Conservation (phyloP, 1,140 invertebrate genomes). For the Nasonia vitripennis region DNA sequence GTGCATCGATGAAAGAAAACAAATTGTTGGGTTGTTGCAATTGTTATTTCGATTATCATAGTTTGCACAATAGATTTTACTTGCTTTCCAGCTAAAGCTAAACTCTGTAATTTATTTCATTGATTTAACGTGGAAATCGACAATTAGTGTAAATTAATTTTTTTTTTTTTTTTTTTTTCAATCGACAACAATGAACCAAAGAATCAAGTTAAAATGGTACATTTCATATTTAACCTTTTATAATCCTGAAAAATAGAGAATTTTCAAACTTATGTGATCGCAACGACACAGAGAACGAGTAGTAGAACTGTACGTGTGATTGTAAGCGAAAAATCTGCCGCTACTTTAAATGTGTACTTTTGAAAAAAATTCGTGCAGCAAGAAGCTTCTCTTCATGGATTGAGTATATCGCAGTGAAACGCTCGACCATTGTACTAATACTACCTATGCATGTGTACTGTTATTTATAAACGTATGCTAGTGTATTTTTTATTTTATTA, state of each 20-base stretch:
- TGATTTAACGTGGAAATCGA: not conserved
- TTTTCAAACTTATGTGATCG: not conserved
- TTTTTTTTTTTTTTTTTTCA: not conserved
- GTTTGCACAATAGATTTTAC: not conserved
- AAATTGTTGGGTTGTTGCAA: not conserved
- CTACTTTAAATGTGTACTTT: not conserved
- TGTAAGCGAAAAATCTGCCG: not conserved
- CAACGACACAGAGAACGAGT: not conserved
- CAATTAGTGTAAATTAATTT: not conserved
- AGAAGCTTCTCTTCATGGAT: slow-evolving; percentile 36
- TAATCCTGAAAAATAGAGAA: not conserved
- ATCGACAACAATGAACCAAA: slow-evolving; percentile 7
- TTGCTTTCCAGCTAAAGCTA: not conserved
- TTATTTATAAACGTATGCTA: slow-evolving; percentile 42
- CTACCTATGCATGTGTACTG: slow-evolving; percentile 21
- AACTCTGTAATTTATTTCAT: slow-evolving; percentile 9
- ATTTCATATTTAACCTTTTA: not conserved
- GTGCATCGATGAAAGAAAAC: not conserved
- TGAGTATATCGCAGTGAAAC: slow-evolving; percentile 16
- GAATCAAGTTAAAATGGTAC: not conserved
- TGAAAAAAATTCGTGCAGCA: slow-evolving; percentile 26
- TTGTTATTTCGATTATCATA: not conserved
- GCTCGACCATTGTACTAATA: slow-evolving; percentile 19
- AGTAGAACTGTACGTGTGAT: slow-evolving; percentile 4
- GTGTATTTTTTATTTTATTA: slow-evolving; percentile 32